A percentile compares a stretch with the other conserved stretches of the same genome.
These are phyloP conservation scores for Machimus atricapillus DNA, from an alignment of 2,888 invertebrate genomes.

Conservation along the genomic window DNA sequence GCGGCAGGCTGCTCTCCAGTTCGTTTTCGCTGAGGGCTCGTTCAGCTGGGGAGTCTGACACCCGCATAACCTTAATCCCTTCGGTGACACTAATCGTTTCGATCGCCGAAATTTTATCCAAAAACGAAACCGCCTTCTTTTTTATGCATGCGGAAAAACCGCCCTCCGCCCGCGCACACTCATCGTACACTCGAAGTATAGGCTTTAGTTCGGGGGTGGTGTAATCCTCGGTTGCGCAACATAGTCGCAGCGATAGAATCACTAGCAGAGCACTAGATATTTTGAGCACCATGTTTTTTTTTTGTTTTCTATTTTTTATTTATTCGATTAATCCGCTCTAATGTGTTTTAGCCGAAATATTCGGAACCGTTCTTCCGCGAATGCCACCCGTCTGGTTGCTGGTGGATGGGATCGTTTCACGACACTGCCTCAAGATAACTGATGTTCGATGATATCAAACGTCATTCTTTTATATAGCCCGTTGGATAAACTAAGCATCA, in stretches of 20 bases:
- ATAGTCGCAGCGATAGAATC: constrained; percentile 43
- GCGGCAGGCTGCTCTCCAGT: constrained; percentile 72
- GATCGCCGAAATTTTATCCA: constrained; percentile 77
- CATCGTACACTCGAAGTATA: constrained; percentile 76
- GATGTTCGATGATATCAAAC: constrained; percentile 60
- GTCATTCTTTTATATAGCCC: constrained; percentile 61
- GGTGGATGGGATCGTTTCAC: constrained; percentile 6
- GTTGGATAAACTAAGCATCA: constrained; percentile 40
- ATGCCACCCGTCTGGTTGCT: not conserved
- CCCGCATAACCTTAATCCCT: constrained; percentile 72
- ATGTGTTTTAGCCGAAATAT: constrained; percentile 51
- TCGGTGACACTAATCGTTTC: constrained; percentile 71
- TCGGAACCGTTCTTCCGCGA: constrained; percentile 55
- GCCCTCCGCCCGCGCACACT: constrained; percentile 72
- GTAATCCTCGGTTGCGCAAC: constrained; percentile 52
- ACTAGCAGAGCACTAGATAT: constrained; percentile 56
- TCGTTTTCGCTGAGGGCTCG: constrained; percentile 69
- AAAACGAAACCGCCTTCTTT: constrained; percentile 80
- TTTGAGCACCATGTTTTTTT: constrained; percentile 46
- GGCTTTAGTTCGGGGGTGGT: constrained; percentile 71
- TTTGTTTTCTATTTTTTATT: not conserved
- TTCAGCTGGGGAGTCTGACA: constrained; percentile 57
- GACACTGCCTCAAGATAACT: constrained; percentile 64
- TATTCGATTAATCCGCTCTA: constrained; percentile 44
- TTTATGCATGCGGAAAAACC: constrained; percentile 79